A percentile compares a stretch with the other conserved stretches of the same genome.
These are phyloP conservation scores for Oncorhynchus kisutch DNA, from an alignment of 2,113 vertebrate species.

Conservation along the genomic window DNA sequence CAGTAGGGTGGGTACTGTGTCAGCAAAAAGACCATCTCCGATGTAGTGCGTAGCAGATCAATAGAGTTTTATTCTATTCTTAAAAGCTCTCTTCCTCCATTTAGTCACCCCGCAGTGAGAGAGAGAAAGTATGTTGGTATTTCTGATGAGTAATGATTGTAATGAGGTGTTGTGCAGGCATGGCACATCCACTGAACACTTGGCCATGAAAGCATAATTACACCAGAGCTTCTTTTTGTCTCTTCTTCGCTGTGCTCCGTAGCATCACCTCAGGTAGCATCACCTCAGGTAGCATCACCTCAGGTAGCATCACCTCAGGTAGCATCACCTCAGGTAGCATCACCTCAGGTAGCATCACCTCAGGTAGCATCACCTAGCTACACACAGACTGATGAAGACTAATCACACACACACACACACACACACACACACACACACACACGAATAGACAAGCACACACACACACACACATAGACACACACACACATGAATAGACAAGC, in stretches of 20 bases:
- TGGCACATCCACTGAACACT: slow-evolving; percentile 62
- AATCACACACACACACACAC: slow-evolving; percentile 8
- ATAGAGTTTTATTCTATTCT: too few species aligned
- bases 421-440: too few species aligned
- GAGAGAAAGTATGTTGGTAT: neutral
- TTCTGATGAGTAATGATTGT: slow-evolving; percentile 32
- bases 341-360: slow-evolving; percentile 53
- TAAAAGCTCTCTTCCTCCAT: neutral
- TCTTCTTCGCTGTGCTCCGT: slow-evolving; percentile 56
- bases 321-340: slow-evolving; percentile 49
- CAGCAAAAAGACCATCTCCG: too few species aligned
- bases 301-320: slow-evolving; percentile 53
- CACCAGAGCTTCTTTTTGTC: slow-evolving; percentile 68
- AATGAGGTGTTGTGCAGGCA: slow-evolving; percentile 59
- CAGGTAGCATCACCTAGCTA: slow-evolving; percentile 50
- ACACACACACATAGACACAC: too few species aligned
- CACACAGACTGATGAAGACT: slow-evolving; percentile 27
- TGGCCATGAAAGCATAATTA: slow-evolving; percentile 72
- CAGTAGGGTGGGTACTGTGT: too few species aligned
- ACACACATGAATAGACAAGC: neutral
- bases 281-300: slow-evolving; percentile 39
- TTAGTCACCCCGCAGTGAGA: neutral
- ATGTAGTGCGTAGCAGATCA: too few species aligned
- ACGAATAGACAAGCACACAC: neutral
- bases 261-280: slow-evolving; percentile 55